These are phyloP conservation scores for Thripadectes ignobilis DNA, from an alignment of 2,797 vertebrate genomes.

Conservation along the genomic window DNA sequence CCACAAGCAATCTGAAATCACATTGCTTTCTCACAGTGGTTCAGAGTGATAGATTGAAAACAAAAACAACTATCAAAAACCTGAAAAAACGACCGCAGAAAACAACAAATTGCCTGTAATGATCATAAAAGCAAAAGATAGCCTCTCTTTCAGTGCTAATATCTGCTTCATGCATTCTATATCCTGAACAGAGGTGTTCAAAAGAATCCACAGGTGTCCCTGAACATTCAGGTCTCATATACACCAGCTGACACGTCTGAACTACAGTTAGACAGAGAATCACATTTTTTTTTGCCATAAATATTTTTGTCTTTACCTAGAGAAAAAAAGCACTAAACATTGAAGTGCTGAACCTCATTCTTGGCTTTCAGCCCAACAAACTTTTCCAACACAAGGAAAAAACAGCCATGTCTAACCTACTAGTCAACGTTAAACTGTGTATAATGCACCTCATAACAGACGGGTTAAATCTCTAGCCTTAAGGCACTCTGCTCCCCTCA, in stretches of 20 bases:
- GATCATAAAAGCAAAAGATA: background rate
- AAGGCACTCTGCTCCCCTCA: background rate
- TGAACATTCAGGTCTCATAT: background rate
- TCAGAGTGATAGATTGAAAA: background rate
- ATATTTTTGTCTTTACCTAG: background rate
- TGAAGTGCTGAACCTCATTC: background rate
- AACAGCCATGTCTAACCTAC: background rate
- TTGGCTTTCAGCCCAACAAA: background rate
- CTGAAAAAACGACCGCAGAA: no score
- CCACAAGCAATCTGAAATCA: background rate
- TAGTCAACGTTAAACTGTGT: background rate
- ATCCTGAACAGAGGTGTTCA: background rate
- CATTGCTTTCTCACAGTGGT: background rate
- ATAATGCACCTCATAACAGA: background rate
- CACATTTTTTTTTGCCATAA: background rate
- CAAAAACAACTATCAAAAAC: no score
- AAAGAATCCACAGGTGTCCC: background rate
- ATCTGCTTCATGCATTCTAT: background rate
- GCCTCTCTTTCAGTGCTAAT: background rate
- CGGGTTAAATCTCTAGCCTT: background rate
- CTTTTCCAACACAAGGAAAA: background rate
- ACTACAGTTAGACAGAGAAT: background rate
- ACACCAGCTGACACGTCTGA: background rate
- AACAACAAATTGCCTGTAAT: background rate
- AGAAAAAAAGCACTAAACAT: background rate